Percentiles rank a stretch among this genome's conserved stretches.
Evolutionary conservation across 2,888 invertebrate genomes (phyloP).

Genomic region (Nomada fucata): DNA sequence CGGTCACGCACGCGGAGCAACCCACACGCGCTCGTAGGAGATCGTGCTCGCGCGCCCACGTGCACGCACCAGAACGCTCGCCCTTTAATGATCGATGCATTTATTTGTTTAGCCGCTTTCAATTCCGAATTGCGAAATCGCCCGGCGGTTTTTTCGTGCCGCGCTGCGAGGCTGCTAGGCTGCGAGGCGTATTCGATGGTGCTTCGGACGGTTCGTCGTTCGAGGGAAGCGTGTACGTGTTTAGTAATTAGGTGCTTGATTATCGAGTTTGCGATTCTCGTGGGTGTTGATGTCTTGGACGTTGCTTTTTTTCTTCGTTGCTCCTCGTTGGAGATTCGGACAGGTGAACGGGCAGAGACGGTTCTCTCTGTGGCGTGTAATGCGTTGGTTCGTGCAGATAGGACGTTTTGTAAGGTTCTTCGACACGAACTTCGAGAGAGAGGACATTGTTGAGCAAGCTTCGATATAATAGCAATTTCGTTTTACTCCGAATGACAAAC

Average conservation of each 20-base stretch:
- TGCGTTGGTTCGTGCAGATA: too few species aligned
- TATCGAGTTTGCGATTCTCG: not conserved
- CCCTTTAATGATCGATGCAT: constrained; percentile 53
- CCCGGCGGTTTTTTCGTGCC: not conserved
- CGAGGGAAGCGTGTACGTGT: not conserved
- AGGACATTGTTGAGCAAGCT: too few species aligned
- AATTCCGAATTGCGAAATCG: constrained; percentile 43
- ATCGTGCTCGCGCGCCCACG: constrained; percentile 39
- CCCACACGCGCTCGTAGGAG: constrained; percentile 56
- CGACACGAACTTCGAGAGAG: too few species aligned
- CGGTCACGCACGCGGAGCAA: constrained; percentile 14
- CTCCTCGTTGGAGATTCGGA: not conserved
- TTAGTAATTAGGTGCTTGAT: too few species aligned
- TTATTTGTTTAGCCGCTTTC: constrained; percentile 56
- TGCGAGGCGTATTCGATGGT: constrained; percentile 4
- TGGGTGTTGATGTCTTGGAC: not conserved
- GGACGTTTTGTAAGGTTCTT: too few species aligned
- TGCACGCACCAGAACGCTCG: constrained; percentile 14
- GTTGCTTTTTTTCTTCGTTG: not conserved
- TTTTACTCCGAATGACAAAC: too few species aligned
- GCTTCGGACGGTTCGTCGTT: constrained; percentile 25
- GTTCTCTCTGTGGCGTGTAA: too few species aligned
- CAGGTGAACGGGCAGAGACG: not conserved
- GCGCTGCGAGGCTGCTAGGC: too few species aligned
- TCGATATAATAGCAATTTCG: too few species aligned